phyloP scores from a whole-genome alignment of 2,797 vertebrate genomes.

The Pseudochaenichthys georgianus region DNA sequence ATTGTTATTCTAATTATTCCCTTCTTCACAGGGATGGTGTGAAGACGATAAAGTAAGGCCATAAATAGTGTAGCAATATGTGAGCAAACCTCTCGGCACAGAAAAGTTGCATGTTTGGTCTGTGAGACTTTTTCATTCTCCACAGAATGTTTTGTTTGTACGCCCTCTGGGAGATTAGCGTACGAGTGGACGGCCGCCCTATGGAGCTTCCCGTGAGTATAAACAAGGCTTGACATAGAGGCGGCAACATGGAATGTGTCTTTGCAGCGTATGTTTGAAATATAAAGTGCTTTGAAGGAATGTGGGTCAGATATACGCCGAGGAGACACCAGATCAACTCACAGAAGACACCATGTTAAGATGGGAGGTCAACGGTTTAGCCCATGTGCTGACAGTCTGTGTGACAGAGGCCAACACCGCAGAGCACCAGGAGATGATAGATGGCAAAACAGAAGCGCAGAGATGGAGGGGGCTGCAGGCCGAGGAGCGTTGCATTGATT shows the following conservation, averaged over 20 bases:
- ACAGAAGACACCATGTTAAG: slow-evolving; percentile 36
- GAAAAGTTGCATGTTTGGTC: too few species aligned
- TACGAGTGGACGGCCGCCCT: too few species aligned
- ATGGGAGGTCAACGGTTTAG: slow-evolving; percentile 40
- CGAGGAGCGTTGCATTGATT: slow-evolving; percentile 23
- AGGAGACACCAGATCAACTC: slow-evolving; percentile 19
- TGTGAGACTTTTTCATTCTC: too few species aligned
- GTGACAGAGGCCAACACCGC: slow-evolving; percentile 24
- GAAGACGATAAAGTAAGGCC: too few species aligned
- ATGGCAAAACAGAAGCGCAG: slow-evolving; percentile 31
- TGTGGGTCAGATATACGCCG: slow-evolving; percentile 26
- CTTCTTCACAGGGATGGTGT: too few species aligned
- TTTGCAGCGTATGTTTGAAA: not conserved
- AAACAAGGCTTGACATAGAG: not conserved
- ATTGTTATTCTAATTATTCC: too few species aligned
- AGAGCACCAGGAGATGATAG: slow-evolving; percentile 34
- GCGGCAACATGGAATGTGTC: not conserved
- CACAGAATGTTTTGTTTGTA: too few species aligned
- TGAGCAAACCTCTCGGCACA: too few species aligned
- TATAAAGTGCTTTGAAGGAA: slow-evolving; percentile 21
- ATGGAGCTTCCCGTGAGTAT: too few species aligned
- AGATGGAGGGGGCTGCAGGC: not conserved
- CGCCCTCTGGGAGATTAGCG: too few species aligned
- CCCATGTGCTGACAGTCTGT: slow-evolving; percentile 31
- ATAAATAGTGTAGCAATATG: too few species aligned